Evolutionary conservation across 53 echinoderm and acorn worm species (phyloP), one percentile per base, ranked within the genome.

Genomic region (Mesocentrotus franciscanus): DNA sequence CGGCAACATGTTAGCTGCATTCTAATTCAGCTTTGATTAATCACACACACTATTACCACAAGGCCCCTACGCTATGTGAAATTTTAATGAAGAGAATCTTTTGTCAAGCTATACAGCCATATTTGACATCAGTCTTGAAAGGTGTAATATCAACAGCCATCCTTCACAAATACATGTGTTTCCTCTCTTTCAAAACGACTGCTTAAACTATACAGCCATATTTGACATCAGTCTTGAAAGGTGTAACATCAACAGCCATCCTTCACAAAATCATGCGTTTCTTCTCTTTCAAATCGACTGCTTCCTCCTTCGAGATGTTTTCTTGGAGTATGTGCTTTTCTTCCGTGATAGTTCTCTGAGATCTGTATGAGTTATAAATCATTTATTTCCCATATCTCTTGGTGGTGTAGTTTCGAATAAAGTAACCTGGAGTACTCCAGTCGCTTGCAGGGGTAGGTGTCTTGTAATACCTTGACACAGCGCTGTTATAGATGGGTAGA

Each of bases 401-500:
- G 17, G 95, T 94, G 66, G 95, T 94, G 95, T 94, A 94, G 89
- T 87, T 94, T 1, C 95, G 87, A 27, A 94, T 94, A 57, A 61
- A 94, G 71, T 94, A 87, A 61, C 95, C 95, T 20, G 98, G 97
- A 24, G 98, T 96, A 95, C 99, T 98, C 99, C 99, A 98, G 93
- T 98, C 99, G 18, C 96, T 96, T 79, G 97, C 95, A 0, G 96
- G 95, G 15, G 96, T 96, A 9, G 95, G 95, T 30, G 98, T 85
- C 96, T 97, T 96, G 97, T 98, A 98, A 78, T 96, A 96, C 16
- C 95, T 90, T 18, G 96, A 96, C 9, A 96, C 96, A 5, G 98
- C 95, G 16, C 95, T 89, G 97, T 98, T 98, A 90, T 98, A 98
- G 91, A 98, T 97, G 34, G 99, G 99, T 39, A 98, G 92, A 34